Percentiles rank a stretch among this genome's conserved stretches.
These are phyloP conservation scores for Odocoileus virginianus DNA, from an alignment of 2,113 vertebrate species.

Conservation along the genomic window DNA sequence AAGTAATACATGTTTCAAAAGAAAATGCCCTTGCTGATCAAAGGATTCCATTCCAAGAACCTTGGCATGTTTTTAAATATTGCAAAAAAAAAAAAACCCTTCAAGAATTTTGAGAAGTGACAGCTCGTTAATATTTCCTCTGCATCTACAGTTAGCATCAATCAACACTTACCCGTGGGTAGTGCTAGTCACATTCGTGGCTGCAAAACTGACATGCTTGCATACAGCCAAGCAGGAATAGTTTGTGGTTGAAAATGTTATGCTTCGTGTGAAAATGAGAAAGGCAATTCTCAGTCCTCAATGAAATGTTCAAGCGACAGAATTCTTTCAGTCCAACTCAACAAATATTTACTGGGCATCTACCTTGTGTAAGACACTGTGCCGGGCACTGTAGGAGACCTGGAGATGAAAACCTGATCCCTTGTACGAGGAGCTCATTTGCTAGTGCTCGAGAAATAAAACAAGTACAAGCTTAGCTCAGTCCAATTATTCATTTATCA, in stretches of 20 bases:
- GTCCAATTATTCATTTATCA: not conserved
- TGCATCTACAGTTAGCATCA: slow-evolving; percentile 25
- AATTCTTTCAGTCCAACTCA: not conserved
- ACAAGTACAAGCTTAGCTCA: not conserved
- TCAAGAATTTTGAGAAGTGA: slow-evolving; percentile 28
- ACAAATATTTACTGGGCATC: not conserved
- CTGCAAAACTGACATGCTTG: not conserved
- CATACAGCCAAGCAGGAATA: not conserved
- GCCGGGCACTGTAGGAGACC: not conserved
- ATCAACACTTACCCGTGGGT: slow-evolving; percentile 24
- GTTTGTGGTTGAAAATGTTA: not conserved
- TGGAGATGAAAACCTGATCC: not conserved
- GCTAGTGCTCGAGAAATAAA: not conserved
- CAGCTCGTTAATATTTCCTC: slow-evolving; percentile 47
- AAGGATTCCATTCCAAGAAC: slow-evolving; percentile 33
- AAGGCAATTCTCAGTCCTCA: not conserved
- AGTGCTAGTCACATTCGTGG: not conserved
- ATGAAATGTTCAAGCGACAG: not conserved
- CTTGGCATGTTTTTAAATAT: slow-evolving; percentile 47
- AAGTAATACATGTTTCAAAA: slow-evolving; percentile 36
- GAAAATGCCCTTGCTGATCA: slow-evolving; percentile 50
- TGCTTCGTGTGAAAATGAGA: not conserved
- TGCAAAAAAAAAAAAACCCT: slow-evolving; percentile 7
- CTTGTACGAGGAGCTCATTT: not conserved
- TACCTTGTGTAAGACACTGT: not conserved